Conservation (phyloP, 1,140 invertebrate species). For the Cepaea nemoralis region DNA sequence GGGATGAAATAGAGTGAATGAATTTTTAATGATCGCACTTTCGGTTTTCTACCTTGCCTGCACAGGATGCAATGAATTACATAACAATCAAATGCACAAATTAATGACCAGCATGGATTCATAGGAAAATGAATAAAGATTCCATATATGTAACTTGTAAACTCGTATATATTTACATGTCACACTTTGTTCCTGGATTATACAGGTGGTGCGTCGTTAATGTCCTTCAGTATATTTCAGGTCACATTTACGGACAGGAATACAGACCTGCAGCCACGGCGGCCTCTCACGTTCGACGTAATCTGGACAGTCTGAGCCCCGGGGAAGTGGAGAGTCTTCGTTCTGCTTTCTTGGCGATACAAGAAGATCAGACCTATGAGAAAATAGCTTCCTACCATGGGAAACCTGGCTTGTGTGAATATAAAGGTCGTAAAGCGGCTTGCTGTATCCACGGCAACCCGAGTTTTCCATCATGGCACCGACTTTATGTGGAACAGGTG, state of each 20-base stretch:
- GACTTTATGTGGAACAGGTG: constrained; percentile 46
- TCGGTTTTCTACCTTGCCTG: too few relatives aligned
- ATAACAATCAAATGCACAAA: too few relatives aligned
- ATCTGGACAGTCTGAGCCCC: constrained; percentile 30
- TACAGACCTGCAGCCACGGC: constrained; percentile 31
- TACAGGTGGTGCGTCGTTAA: too few relatives aligned
- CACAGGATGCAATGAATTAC: too few relatives aligned
- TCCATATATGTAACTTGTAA: too few relatives aligned
- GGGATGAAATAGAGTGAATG: too few relatives aligned
- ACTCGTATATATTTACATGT: too few relatives aligned
- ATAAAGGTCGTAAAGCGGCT: constrained; percentile 36
- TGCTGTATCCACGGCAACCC: constrained; percentile 49
- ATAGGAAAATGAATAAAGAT: too few relatives aligned
- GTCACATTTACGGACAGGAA: constrained; percentile 27
- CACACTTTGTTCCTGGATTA: too few relatives aligned
- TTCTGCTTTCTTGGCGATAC: constrained; percentile 40
- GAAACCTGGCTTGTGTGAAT: constrained; percentile 42
- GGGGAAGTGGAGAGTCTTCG: constrained; percentile 46
- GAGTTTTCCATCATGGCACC: constrained; percentile 50
- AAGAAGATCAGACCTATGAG: constrained; percentile 43
- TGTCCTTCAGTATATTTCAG: neutral
- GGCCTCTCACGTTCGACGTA: constrained; percentile 38
- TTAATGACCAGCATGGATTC: too few relatives aligned
- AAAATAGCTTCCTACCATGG: constrained; percentile 51
- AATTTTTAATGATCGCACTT: too few relatives aligned